Percentiles rank a stretch among this genome's conserved stretches.
phyloP scores from a whole-genome alignment of 1,140 invertebrate genomes.

The Epicauta chinensis region DNA sequence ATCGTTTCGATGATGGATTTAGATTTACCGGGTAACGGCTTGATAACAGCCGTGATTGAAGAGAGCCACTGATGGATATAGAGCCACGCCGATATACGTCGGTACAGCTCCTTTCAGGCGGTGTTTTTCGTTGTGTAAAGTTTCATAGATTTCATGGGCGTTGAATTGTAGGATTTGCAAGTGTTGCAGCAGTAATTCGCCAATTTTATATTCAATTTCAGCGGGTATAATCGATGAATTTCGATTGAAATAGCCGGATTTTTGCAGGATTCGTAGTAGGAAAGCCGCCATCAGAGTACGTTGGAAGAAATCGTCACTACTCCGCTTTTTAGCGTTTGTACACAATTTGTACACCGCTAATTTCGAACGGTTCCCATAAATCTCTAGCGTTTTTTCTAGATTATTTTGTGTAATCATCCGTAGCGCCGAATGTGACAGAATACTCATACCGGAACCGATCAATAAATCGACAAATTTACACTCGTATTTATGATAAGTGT shows the following conservation, averaged over 20 bases:
- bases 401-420: constrained; percentile 65
- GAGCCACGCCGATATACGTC: constrained; percentile 65
- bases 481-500: constrained; percentile 73
- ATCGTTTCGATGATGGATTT: too few species aligned
- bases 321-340: constrained; percentile 57
- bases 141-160: constrained; percentile 83
- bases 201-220: constrained; percentile 51
- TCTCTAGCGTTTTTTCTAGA: constrained; percentile 46
- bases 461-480: constrained; percentile 69
- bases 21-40: constrained; percentile 59
- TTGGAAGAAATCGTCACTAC: constrained; percentile 66
- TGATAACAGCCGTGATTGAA: constrained; percentile 89
- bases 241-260: constrained; percentile 51
- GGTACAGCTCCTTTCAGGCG: constrained; percentile 43
- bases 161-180: constrained; percentile 83
- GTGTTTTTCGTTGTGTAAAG: constrained; percentile 45
- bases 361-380: constrained; percentile 45
- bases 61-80: constrained; percentile 73
- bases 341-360: constrained; percentile 56
- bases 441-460: constrained; percentile 75
- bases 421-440: constrained; percentile 67
- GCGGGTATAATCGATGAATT: constrained; percentile 35
- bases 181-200: constrained; percentile 61
- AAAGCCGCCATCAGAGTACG: constrained; percentile 73
- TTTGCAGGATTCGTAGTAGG: constrained; percentile 63